Conservation (phyloP, 2,113 vertebrate genomes). For the Paedocypris sp. region DNA sequence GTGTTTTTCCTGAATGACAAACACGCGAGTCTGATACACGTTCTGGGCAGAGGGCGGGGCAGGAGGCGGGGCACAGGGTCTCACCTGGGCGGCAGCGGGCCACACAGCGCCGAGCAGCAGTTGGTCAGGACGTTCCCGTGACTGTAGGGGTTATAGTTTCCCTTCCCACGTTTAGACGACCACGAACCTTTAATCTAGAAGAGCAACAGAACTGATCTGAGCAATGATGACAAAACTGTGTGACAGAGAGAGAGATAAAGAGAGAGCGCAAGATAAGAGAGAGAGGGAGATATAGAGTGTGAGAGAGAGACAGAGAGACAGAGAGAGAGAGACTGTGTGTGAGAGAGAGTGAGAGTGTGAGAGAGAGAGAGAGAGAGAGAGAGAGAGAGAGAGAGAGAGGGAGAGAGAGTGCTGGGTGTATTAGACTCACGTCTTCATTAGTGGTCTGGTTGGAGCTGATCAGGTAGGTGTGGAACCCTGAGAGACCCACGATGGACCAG, state of each 20-base stretch:
- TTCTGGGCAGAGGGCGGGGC: too few species aligned
- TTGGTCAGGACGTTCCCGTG: conserved; percentile 84
- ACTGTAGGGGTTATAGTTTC: conserved; percentile 91
- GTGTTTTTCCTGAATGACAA: too few species aligned
- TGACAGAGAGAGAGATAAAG: not conserved
- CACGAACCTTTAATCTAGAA: conserved; percentile 91
- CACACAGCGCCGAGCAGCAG: conserved; percentile 84
- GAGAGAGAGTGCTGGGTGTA: not conserved
- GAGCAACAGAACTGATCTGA: conserved; percentile 28
- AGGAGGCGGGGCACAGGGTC: not conserved
- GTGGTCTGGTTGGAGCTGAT: conserved; percentile 97
- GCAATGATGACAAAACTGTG: conserved; percentile 1
- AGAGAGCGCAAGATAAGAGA: not conserved
- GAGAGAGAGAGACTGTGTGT: not conserved
- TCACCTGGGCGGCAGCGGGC: conserved; percentile 86
- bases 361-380: too few species aligned
- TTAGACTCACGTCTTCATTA: conserved; percentile 85
- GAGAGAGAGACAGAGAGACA: not conserved
- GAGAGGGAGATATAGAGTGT: too few species aligned
- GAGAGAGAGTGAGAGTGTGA: not conserved
- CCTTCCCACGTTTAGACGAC: conserved; percentile 89
- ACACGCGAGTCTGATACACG: too few species aligned
- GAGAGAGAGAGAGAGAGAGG: not conserved
- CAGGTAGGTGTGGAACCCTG: conserved; percentile 89
- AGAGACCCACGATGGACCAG: conserved; percentile 91